A percentile compares a stretch with the other conserved stretches of the same genome.
These are phyloP conservation scores for Neuroterus valhalla DNA, from an alignment of 1,140 invertebrate species.

Conservation along the genomic window DNA sequence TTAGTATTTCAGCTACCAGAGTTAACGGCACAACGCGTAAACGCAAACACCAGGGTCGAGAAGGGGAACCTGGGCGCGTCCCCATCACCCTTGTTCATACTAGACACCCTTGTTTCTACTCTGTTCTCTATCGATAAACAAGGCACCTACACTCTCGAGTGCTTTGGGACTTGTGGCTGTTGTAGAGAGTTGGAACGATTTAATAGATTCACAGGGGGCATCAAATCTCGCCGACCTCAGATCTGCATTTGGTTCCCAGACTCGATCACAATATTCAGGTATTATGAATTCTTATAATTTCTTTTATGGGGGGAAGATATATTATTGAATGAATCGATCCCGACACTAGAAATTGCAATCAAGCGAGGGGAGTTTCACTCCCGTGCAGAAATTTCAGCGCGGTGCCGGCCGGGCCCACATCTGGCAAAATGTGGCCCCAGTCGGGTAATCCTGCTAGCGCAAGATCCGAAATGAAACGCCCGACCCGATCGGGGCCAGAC, in stretches of 20 bases:
- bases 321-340: background rate
- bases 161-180: constrained; percentile 2
- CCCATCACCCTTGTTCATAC: background rate
- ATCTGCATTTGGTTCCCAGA: background rate
- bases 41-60: constrained; percentile 50
- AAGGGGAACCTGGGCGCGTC: background rate
- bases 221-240: background rate
- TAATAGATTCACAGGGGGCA: constrained; percentile 14
- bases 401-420: no score
- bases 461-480: no score
- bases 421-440: no score
- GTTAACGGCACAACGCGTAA: constrained; percentile 59
- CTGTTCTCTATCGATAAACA: background rate
- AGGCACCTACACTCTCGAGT: background rate
- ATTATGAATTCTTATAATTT: background rate
- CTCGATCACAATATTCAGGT: background rate
- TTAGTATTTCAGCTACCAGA: constrained; percentile 55
- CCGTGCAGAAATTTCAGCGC: no score
- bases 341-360: background rate
- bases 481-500: no score
- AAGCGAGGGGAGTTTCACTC: no score
- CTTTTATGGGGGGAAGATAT: no score
- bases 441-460: no score
- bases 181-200: background rate
- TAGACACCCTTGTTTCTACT: background rate